phyloP scores from a whole-genome alignment of 1,140 invertebrate species.

The Drosophila nikananu region DNA sequence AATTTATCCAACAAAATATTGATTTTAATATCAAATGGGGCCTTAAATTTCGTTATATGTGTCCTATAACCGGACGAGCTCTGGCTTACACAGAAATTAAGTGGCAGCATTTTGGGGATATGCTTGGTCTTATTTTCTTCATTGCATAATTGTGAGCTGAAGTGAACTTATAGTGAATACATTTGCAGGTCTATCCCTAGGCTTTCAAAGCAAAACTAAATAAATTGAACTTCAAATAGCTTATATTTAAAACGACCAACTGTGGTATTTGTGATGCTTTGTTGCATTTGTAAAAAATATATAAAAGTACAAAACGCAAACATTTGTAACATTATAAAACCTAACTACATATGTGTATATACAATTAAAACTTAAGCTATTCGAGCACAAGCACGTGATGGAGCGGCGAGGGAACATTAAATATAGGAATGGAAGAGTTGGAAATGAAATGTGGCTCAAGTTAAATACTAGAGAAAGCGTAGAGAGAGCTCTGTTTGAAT shows the following conservation, averaged over 20 bases:
- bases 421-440: constrained; percentile 37
- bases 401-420: neutral
- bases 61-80: neutral
- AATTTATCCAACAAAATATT: neutral
- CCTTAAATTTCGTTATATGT: too few relatives aligned
- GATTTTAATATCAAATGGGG: neutral
- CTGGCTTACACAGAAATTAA: neutral
- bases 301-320: constrained; percentile 19
- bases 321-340: constrained; percentile 22
- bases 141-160: constrained; percentile 5
- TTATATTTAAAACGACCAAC: neutral
- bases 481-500: constrained; percentile 13
- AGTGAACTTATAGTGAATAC: neutral
- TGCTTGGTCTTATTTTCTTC: neutral
- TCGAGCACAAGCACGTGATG: constrained; percentile 20
- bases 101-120: constrained; percentile 24
- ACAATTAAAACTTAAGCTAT: constrained; percentile 33
- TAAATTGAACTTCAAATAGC: too few relatives aligned
- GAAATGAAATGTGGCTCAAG: constrained; percentile 19
- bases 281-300: neutral
- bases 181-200: neutral
- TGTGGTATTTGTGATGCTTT: neutral
- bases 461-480: constrained; percentile 8
- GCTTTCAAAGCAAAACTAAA: neutral
- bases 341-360: constrained; percentile 32